These are phyloP conservation scores for Ahaetulla prasina DNA, from an alignment of 2,113 vertebrate genomes.

Conservation along the genomic window DNA sequence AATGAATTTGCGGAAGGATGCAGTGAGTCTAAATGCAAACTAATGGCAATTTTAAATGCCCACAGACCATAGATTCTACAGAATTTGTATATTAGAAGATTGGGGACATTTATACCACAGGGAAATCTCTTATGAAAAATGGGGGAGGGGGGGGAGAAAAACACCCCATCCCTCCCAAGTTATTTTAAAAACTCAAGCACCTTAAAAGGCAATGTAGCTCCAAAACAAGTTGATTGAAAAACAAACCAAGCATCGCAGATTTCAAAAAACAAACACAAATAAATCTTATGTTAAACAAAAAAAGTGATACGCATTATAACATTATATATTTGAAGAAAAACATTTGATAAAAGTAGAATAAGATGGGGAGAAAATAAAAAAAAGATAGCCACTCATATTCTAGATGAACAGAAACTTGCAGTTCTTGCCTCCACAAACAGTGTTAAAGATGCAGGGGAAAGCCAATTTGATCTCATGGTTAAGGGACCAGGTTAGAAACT, in stretches of 20 bases:
- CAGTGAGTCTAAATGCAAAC: neutral
- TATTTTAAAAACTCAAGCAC: constrained; percentile 26
- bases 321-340: neutral
- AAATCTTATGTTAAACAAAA: neutral
- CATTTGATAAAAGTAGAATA: constrained; percentile 5
- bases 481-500: neutral
- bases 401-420: neutral
- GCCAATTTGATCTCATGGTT: neutral
- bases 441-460: neutral
- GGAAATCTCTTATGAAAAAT: neutral
- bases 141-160: neutral
- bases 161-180: neutral
- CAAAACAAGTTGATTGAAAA: constrained; percentile 61
- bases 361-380: neutral
- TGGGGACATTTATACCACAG: neutral
- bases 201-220: constrained; percentile 67
- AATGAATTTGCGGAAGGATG: neutral
- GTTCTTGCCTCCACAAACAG: neutral
- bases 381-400: neutral
- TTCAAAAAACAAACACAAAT: neutral
- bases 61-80: neutral
- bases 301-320: neutral
- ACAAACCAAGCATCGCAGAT: constrained; percentile 49
- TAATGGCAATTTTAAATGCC: neutral
- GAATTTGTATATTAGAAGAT: neutral